Evolutionary conservation across 2,888 invertebrate genomes (phyloP), one percentile per base, ranked within the genome.

Genomic region (Platycheirus albimanus): DNA sequence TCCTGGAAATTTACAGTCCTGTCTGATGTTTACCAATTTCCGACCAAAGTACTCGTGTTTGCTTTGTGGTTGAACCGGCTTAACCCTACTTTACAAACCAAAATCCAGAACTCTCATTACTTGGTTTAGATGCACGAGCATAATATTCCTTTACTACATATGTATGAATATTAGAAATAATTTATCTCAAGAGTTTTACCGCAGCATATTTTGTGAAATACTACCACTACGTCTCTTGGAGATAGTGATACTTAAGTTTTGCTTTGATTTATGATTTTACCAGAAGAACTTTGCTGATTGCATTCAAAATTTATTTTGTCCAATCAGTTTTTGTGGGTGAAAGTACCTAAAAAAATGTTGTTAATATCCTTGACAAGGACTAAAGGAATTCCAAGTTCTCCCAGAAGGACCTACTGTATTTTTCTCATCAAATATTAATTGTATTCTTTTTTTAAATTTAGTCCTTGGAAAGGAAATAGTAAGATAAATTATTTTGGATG

Each of bases 231-330:
- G 30, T 33, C 30, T n/a, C 30, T 33, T 8, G 7, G 30, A 8
- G 8, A 33, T 3, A 8, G 8, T 7, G 30, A 6, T 33, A 7
- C 7, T 1, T 2, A 33, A 33, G 30, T 33, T 38, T 38, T 38
- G 17, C 30, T 11, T 30, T 51, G 66, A 74, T 56, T 66, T 74
- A 74, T 74, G 66, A 51, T 28, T 74, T 56, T 30, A 10, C 28
- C 28, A 38, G 19, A 8, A 1, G 17, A 56, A 66, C 66, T 33
- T 47, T 49, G 20, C 4, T 66, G 38, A 74, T 74, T 74, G 66
- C 74, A 66, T 74, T 49, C 49, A 20, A 66, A 66, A 66, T 74
- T 66, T 20, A 66, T 66, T 36, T 36, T 13, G 7, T 11, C 19
- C 41, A 45, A 30, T 17, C 30, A n/a, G 28, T 0, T 17, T 10